Conservation (phyloP, 2,888 invertebrate genomes). For the Drosophila atroscutellata region DNA sequence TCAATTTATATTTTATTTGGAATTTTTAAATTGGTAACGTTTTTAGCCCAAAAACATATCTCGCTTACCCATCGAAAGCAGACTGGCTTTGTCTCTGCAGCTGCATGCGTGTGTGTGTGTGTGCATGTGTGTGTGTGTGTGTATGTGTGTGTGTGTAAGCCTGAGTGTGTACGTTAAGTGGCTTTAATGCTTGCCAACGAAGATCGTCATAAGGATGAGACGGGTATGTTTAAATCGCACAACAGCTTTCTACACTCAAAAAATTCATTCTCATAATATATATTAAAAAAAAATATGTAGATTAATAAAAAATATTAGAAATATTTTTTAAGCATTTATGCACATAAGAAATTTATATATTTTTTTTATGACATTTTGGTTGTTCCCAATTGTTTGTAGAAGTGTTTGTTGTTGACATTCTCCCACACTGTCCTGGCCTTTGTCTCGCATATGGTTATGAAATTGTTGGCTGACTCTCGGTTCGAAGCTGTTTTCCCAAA, state of each 20-base stretch:
- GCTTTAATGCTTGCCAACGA: conserved; percentile 64
- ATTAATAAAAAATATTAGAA: conserved; percentile 5
- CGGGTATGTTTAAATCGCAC: conserved; percentile 6
- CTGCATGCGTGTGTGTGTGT: conserved; percentile 1
- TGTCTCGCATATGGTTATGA: conserved; percentile 72
- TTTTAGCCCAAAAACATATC: conserved; percentile 70
- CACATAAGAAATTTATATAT: neutral
- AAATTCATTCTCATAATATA: neutral
- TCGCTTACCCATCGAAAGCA: conserved; percentile 66
- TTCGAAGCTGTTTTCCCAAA: conserved; percentile 4
- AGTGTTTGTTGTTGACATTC: conserved; percentile 34
- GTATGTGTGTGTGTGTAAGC: conserved; percentile 24
- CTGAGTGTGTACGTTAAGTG: conserved; percentile 68
- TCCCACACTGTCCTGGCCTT: conserved; percentile 46
- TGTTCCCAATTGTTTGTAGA: neutral
- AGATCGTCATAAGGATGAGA: conserved; percentile 64
- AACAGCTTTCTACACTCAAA: conserved; percentile 23
- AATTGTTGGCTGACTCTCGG: conserved; percentile 57
- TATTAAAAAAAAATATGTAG: neutral
- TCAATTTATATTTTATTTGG: conserved; percentile 85
- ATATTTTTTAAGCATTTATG: neutral
- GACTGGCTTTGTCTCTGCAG: conserved; percentile 32
- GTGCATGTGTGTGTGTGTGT: conserved; percentile 13
- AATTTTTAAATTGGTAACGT: conserved; percentile 85
- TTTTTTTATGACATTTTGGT: neutral